These are phyloP conservation scores for Trichechus manatus DNA, from an alignment of 2,113 vertebrate species.

Conservation along the genomic window DNA sequence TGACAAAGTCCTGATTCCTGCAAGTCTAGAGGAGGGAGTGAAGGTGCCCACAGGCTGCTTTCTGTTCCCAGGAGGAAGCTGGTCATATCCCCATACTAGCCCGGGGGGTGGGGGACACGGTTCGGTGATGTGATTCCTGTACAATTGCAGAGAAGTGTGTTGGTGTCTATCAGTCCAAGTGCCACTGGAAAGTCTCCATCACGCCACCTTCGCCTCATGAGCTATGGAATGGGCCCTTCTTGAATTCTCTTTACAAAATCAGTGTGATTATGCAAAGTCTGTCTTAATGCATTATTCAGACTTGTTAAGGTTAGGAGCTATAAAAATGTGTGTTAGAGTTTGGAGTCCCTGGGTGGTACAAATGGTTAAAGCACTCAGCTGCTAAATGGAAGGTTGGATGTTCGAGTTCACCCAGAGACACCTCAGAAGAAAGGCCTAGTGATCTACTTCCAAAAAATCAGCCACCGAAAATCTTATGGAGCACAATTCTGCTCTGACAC, in stretches of 20 bases:
- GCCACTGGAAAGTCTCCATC: not conserved
- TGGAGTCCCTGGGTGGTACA: not conserved
- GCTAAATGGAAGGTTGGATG: not conserved
- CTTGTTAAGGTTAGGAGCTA: not conserved
- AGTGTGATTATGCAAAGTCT: not conserved
- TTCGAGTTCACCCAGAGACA: too few relatives aligned
- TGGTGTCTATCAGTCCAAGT: not conserved
- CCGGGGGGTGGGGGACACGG: accelerated
- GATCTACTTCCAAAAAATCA: not conserved
- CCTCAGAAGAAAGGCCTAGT: not conserved
- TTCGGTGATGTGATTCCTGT: accelerated
- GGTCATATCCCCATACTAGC: not conserved
- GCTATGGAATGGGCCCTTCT: not conserved
- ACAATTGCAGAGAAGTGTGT: not conserved
- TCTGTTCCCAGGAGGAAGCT: not conserved
- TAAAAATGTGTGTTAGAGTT: too few relatives aligned
- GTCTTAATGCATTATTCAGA: not conserved
- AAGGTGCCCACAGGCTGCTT: not conserved
- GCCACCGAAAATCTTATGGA: not conserved
- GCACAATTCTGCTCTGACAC: not conserved
- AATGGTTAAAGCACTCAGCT: not conserved
- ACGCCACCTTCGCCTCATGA: not conserved
- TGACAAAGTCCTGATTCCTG: not conserved
- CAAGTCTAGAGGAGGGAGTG: not conserved
- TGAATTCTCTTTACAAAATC: not conserved